Evolutionary conservation across 2,113 vertebrate species (phyloP), one percentile per base, ranked within the genome.

Genomic region (Pachypanchax playfairii): DNA sequence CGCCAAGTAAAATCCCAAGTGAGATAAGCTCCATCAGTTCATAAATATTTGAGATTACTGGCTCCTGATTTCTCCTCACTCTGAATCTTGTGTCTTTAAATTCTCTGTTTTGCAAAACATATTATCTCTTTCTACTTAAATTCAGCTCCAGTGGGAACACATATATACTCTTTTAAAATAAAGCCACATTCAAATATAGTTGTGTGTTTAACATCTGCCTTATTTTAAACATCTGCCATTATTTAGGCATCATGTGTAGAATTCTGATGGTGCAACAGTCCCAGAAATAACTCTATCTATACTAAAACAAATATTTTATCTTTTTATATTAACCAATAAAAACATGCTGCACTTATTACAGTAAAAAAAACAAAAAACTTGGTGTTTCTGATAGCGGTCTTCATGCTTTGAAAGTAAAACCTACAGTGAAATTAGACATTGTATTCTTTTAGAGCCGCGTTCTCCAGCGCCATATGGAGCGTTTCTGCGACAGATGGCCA

Each of bases 401-500:
- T 41, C 25, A 5, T 29, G 20, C 8, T 26, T 22, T 36, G 39
- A 12, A 17, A 50, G 26, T 24, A 44, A 62, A 21, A 39, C 29
- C 53, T 52, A 53, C 41, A 33, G 50, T 71, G 17, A 71, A 43
- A 69, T 73, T 25, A 73, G 66, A 66, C 38, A 64, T 65, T 41
- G 43, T 29, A 50, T 36, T 68, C 52, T 41, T 66, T 64, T 60
- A 59, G 59, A 70, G 71, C 48, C 49, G 39, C 2, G 5, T 51
- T 57, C 29, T 61, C 28, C 54, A 5, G 18, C 6, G 28, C 74
- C 85, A 86, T 86, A 82, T 85, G 79, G 5, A 61, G 52, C 5
- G 11, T 64, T 70, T 72, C 60, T 64, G 42, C 46, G 36, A 60
- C 87, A 84, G 84, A 84, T 87, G 82, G 78, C 56, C 69, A 83